Percentiles rank a stretch among this genome's conserved stretches.
Evolutionary conservation across 2,888 invertebrate genomes (phyloP).

Genomic region (Callinectes sapidus): DNA sequence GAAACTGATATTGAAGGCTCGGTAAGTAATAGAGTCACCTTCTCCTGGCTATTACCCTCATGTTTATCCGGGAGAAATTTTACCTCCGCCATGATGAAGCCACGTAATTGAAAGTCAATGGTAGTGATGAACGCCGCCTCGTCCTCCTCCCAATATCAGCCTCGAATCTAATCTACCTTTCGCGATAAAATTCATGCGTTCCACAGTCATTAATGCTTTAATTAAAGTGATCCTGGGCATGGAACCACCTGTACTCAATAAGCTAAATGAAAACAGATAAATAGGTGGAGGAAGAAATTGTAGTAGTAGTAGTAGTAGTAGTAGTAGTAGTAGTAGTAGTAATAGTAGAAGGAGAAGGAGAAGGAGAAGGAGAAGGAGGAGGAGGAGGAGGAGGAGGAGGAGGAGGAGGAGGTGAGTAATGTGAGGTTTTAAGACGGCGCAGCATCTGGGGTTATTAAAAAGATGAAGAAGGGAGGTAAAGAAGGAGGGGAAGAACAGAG

Average conservation of each 20-base stretch:
- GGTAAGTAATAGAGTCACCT: not conserved
- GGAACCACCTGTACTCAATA: not conserved
- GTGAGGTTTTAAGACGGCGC: not conserved
- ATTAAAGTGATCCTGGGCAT: not conserved
- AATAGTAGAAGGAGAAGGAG: no score
- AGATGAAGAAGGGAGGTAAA: not conserved
- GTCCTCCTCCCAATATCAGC: not conserved
- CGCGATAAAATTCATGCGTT: not conserved
- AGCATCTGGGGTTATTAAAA: not conserved
- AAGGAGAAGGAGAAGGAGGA: not conserved
- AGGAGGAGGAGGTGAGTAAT: not conserved
- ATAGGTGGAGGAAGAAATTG: not conserved
- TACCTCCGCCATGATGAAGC: not conserved
- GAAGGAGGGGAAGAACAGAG: not conserved
- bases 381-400: not conserved
- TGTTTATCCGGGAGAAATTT: not conserved
- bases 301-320: no score
- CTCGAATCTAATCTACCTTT: not conserved
- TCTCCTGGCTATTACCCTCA: not conserved
- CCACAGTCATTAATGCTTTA: not conserved
- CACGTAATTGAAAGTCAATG: not conserved
- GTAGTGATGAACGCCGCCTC: not conserved
- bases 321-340: no score
- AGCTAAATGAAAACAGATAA: not conserved
- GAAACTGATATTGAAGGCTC: no score